phyloP scores from a whole-genome alignment of 2,888 invertebrate genomes.

The Drosophila fungiperda region DNA sequence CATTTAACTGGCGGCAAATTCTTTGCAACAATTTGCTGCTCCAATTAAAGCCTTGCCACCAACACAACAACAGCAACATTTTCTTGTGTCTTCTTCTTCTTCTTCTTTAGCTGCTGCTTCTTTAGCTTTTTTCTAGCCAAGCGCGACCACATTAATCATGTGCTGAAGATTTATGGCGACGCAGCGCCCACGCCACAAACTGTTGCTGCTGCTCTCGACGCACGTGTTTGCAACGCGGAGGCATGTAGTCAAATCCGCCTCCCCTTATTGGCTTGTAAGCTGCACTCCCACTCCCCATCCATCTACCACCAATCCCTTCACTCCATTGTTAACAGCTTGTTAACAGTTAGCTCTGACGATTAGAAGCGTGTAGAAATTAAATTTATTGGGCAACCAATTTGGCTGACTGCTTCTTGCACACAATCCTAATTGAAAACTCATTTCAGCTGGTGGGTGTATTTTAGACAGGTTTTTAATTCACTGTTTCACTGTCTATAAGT shows the following conservation, averaged over 20 bases:
- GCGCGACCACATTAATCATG: conserved; percentile 71
- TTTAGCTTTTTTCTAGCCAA: conserved; percentile 45
- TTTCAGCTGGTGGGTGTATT: not conserved
- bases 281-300: not conserved
- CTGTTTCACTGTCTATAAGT: not conserved
- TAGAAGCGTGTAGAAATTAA: conserved; percentile 68
- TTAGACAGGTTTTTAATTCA: not conserved
- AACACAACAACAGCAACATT: not conserved
- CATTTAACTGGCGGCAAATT: conserved; percentile 66
- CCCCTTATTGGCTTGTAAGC: not conserved
- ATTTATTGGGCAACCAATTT: conserved; percentile 28
- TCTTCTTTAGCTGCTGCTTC: not conserved
- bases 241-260: conserved; percentile 35
- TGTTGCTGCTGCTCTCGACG: conserved; percentile 18
- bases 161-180: conserved; percentile 72
- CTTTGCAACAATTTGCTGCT: conserved; percentile 79
- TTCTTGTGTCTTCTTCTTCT: conserved; percentile 4
- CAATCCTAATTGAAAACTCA: conserved; percentile 17
- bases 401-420: conserved; percentile 18
- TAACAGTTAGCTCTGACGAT: conserved; percentile 33
- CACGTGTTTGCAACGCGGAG: conserved; percentile 44
- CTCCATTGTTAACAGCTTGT: conserved; percentile 22
- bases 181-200: conserved; percentile 62
- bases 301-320: conserved; percentile 6
- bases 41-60: conserved; percentile 62